phyloP scores from a whole-genome alignment of 2,113 vertebrate species.

The Muntiacus muntjak region DNA sequence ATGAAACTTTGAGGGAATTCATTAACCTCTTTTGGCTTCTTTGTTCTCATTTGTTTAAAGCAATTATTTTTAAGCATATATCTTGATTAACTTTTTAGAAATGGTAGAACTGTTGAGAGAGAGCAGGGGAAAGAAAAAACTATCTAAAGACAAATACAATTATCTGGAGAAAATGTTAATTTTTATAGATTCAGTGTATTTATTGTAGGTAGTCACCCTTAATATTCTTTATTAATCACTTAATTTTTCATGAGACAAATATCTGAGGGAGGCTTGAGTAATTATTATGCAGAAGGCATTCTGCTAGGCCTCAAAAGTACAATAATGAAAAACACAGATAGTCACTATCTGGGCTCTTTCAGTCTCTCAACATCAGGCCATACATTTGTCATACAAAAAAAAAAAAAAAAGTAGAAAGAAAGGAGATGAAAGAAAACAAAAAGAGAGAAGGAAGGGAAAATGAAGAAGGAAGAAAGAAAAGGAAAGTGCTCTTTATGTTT shows the following conservation, averaged over 20 bases:
- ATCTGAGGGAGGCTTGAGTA: background rate
- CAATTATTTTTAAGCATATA: background rate
- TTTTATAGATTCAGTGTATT: background rate
- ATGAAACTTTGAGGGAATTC: background rate
- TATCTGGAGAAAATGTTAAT: background rate
- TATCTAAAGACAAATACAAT: background rate
- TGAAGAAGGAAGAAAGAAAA: too few relatives aligned
- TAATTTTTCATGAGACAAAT: background rate
- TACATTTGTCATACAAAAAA: background rate
- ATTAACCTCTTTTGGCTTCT: background rate
- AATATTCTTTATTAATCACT: background rate
- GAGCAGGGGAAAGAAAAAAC: background rate
- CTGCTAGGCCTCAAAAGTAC: background rate
- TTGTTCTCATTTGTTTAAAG: background rate
- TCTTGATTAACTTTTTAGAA: background rate
- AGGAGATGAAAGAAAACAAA: too few relatives aligned
- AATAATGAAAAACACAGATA: background rate
- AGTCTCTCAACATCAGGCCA: background rate
- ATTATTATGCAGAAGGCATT: background rate
- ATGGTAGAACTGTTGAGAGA: background rate
- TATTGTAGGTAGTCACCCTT: background rate
- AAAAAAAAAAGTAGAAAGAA: background rate
- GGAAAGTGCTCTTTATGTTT: background rate
- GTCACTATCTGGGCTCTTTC: background rate
- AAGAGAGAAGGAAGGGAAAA: fast-evolving